Conservation (phyloP, 2,888 invertebrate species). For the Pyrochroa serraticornis region DNA sequence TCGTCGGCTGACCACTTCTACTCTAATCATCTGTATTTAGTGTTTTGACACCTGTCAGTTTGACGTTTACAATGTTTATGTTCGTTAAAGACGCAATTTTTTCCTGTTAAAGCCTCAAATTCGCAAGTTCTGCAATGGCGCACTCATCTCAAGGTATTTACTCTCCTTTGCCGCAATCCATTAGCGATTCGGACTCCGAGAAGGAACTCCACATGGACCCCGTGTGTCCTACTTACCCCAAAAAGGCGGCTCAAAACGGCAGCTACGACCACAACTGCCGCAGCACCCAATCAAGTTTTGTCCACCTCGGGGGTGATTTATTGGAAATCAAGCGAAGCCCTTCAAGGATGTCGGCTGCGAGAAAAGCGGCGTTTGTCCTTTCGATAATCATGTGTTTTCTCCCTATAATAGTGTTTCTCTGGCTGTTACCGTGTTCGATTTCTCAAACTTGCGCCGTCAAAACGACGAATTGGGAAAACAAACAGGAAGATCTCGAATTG, state of each 20-base stretch:
- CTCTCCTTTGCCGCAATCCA: constrained; percentile 76
- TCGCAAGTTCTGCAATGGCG: constrained; percentile 40
- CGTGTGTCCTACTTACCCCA: constrained; percentile 37
- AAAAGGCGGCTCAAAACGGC: constrained; percentile 32
- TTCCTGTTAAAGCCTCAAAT: too few relatives aligned
- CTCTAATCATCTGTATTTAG: too few relatives aligned
- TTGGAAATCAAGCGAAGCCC: constrained; percentile 41
- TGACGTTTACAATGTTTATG: too few relatives aligned
- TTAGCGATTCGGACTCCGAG: constrained; percentile 78
- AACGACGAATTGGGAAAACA: constrained; percentile 72
- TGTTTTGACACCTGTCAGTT: too few relatives aligned
- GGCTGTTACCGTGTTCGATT: constrained; percentile 77
- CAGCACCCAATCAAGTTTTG: constrained; percentile 34
- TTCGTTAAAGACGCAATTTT: too few relatives aligned
- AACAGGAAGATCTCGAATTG: constrained; percentile 72
- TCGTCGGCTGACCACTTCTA: too few relatives aligned
- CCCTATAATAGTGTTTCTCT: constrained; percentile 75
- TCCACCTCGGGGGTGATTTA: constrained; percentile 41
- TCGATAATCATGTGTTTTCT: constrained; percentile 75
- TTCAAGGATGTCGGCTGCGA: constrained; percentile 66
- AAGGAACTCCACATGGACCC: constrained; percentile 64
- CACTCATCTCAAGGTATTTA: constrained; percentile 64
- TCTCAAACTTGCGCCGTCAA: constrained; percentile 70
- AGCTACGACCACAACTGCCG: constrained; percentile 27
- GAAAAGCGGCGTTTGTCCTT: constrained; percentile 71